Base-by-base conservation (phyloP, 2,113 vertebrate genomes). In the Antidorcas marsupialis region DNA sequence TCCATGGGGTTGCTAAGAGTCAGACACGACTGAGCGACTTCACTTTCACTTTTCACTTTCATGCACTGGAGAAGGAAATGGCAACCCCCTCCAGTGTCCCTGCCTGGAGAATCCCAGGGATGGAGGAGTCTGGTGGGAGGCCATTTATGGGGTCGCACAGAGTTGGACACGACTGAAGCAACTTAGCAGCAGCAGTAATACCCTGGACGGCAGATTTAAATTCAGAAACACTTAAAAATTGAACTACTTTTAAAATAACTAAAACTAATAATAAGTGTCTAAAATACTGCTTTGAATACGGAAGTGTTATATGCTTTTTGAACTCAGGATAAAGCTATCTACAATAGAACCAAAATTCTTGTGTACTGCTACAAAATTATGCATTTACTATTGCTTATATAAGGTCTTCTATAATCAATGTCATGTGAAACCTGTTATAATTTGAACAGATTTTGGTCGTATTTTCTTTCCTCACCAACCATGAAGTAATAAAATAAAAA, bases 381-480 rank as follows among this genome's bases (percentile, higher is more conserved):
- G 78, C 7, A 74, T 71, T 45, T 45, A 57, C 30, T 83, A 79
- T 67, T 85, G 43, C 36, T 91, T 59, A 89, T 16, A 13, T 30
- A 76, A 76, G 33, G 8, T 74, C 53, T 87, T 79, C 59, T 81
- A 64, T 50, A 83, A 62, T 23, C 62, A 36, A 19, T 76, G 7
- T 55, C 53, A 87, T 33, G 33, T 81, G 16, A 87, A 97, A 67
- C 81, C 36, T 55, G 27, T 55, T 78, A 92, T 28, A 79, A 60
- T 91, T 27, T 95, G 78, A 91, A 95, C 0, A 93, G 9, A 86
- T 36, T 71, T 21, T 36, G 25, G 79, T 82, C 28, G 30, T 47
- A 96, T 97, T 93, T 97, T 89, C 67, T 91, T 93, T 59, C 53
- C 53, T 86, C 28, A 25, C 6, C 85, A 96, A 92, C 28, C 21